phyloP scores from a whole-genome alignment of 2,888 invertebrate species.

The Mythimna pallens region DNA sequence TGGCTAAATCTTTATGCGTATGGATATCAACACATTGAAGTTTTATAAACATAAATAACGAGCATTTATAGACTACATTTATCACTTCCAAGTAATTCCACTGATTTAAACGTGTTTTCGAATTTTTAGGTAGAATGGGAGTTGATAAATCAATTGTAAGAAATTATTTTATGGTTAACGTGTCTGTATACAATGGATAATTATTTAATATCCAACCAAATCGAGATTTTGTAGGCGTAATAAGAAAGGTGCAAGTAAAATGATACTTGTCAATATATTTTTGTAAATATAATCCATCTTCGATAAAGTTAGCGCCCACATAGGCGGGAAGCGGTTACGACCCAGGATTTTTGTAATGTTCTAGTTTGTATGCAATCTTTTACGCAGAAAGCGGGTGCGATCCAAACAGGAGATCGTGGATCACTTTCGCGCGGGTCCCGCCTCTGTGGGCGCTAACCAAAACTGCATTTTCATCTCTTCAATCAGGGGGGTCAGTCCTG shows the following conservation, averaged over 20 bases:
- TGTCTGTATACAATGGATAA: constrained; percentile 5
- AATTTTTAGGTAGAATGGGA: constrained; percentile 2
- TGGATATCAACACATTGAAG: not conserved
- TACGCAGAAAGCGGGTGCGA: too few relatives aligned
- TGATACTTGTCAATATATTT: constrained; percentile 54
- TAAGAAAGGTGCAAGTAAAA: constrained; percentile 27
- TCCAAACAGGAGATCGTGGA: too few relatives aligned
- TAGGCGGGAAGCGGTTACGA: too few relatives aligned
- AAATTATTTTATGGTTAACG: constrained; percentile 20
- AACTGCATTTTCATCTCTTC: constrained; percentile 23
- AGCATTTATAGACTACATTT: constrained; percentile 36
- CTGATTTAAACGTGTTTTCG: constrained; percentile 12
- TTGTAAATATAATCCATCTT: constrained; percentile 46
- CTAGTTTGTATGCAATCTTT: too few relatives aligned
- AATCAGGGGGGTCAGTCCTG: not conserved
- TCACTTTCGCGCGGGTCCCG: too few relatives aligned
- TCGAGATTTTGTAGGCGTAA: constrained; percentile 24
- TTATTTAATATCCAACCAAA: constrained; percentile 20
- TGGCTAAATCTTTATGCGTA: not conserved
- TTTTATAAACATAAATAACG: not conserved
- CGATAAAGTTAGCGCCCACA: not conserved
- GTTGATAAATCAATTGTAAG: constrained; percentile 11
- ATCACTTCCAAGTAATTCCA: constrained; percentile 51
- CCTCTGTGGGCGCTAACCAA: too few relatives aligned
- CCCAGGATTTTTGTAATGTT: too few relatives aligned